Conservation (phyloP, 1,140 invertebrate genomes). For the Polyergus mexicanus region DNA sequence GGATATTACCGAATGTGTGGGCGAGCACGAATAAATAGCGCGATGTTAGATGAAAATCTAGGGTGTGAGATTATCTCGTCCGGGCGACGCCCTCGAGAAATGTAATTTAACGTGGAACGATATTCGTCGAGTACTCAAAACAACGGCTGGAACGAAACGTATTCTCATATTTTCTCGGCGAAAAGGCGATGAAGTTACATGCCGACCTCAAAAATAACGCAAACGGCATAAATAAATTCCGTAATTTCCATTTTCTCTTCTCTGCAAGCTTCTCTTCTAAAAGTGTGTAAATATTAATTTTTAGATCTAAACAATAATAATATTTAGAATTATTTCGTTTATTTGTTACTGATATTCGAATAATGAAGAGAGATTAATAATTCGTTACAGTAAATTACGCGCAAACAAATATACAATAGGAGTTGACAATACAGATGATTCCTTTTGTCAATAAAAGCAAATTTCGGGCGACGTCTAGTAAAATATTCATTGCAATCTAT, state of each 20-base stretch:
- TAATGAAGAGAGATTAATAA: background rate
- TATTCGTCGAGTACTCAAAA: slow-evolving; percentile 60
- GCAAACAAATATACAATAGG: background rate
- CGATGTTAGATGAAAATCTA: slow-evolving; percentile 62
- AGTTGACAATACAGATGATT: slow-evolving; percentile 19
- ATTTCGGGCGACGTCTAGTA: background rate
- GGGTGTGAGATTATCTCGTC: slow-evolving; percentile 35
- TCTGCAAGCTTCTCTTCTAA: background rate
- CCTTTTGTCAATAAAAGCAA: background rate
- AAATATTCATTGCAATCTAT: background rate
- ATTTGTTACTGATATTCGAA: background rate
- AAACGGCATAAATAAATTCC: slow-evolving; percentile 12
- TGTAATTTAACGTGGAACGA: slow-evolving; percentile 69
- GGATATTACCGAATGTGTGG: background rate
- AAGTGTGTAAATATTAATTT: background rate
- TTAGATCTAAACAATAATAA: background rate
- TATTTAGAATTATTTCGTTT: slow-evolving; percentile 8
- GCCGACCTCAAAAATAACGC: slow-evolving; percentile 3
- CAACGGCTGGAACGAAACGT: slow-evolving; percentile 58
- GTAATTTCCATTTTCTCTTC: background rate
- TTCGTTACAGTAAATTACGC: background rate
- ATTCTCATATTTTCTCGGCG: slow-evolving; percentile 43
- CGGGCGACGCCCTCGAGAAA: slow-evolving; percentile 63
- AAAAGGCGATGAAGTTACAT: slow-evolving; percentile 7
- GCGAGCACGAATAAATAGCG: background rate